Percentiles rank a stretch among this genome's conserved stretches.
phyloP scores from a whole-genome alignment of 2,888 invertebrate species.

The Campopleginae sp. region DNA sequence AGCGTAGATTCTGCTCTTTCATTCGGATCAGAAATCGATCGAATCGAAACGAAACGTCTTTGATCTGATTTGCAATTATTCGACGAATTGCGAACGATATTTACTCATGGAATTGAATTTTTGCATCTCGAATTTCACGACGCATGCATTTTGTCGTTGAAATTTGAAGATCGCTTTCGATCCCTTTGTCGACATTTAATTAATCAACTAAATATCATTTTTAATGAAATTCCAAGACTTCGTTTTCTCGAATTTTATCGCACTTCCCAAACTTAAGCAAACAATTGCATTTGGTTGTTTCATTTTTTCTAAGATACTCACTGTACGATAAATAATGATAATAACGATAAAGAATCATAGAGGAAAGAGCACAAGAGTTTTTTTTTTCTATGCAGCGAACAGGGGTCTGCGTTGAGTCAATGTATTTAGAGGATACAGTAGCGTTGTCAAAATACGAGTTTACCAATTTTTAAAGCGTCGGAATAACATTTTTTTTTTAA shows the following conservation, averaged over 20 bases:
- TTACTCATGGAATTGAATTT: background rate
- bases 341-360: constrained; percentile 49
- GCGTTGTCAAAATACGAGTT: constrained; percentile 59
- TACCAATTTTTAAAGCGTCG: constrained; percentile 62
- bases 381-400: constrained; percentile 56
- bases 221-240: constrained; percentile 1
- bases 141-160: background rate
- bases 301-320: constrained; percentile 57
- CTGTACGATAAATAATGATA: constrained; percentile 54
- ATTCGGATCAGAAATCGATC: background rate
- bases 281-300: constrained; percentile 65
- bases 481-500: background rate
- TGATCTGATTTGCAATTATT: constrained; percentile 12
- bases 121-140: background rate
- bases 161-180: background rate
- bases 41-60: constrained; percentile 6
- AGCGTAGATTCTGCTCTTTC: background rate
- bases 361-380: constrained; percentile 54
- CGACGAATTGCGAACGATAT: background rate
- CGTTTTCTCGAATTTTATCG: constrained; percentile 47
- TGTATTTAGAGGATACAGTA: constrained; percentile 51
- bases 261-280: constrained; percentile 60
- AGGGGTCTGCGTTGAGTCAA: constrained; percentile 65
- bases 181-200: background rate
- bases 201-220: background rate